Evolutionary conservation across 92 coral and sea anemone species (phyloP), one percentile per base, ranked within the genome.

Genomic region (Plumapathes pennacea): DNA sequence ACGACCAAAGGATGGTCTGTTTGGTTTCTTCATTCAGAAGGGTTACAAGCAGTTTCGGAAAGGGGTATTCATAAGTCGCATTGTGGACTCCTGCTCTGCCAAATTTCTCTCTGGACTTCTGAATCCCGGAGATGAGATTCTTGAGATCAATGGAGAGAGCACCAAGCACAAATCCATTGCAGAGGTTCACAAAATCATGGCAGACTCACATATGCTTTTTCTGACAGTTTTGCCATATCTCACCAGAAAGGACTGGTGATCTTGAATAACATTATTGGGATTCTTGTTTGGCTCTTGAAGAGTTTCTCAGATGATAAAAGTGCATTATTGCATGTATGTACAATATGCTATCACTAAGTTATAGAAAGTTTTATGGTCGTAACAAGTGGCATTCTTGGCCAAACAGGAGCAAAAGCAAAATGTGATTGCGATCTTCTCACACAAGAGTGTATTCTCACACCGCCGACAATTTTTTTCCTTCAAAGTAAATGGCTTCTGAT

Each of bases 111-210:
- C 90, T 0, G 96, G 97, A 10, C 82, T 91, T 9, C 60, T 94
- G 1, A 85, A 82, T 50, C 95, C 96, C 38, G 97, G 99, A 18
- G 99, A 94, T 51, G 99, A 94, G 62, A 50, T 94, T 38, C 70
- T 94, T 24, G 96, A 94, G 32, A 78, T 94, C 10, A 89, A 94
- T 51, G 74, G 81, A 26, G 69, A 78, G 31, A 77, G 52, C 43
- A 72, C 89, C 1, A 59, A 55, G 21, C 62, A 57, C n/a, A 64
- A 77, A 64, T 67, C 81, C 34, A 60, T 83, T 47, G 71, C 94
- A 0, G 83, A 73, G 41, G 94, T 81, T 6, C 89, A 94, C 54
- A 86, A 84, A 44, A 66, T 94, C 18, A 74, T 94, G 50, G 86
- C 89, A 26, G 77, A 81, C 31, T 85, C 90, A 0, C 85, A 94